phyloP scores from a whole-genome alignment of 2,888 invertebrate genomes.

The Malacosoma neustria region DNA sequence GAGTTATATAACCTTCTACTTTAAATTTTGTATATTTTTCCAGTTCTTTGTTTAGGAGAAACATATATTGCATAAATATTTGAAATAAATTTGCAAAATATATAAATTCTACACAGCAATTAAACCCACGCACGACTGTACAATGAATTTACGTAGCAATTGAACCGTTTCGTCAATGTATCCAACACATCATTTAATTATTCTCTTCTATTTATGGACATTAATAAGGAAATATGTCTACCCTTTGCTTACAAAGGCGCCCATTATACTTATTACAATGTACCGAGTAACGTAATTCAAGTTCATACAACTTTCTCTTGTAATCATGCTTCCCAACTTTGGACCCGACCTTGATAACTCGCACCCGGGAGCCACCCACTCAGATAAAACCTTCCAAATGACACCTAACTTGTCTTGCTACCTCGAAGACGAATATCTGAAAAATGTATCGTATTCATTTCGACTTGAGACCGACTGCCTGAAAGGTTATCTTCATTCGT shows the following conservation, averaged over 20 bases:
- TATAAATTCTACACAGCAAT: too few relatives aligned
- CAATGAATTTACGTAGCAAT: too few relatives aligned
- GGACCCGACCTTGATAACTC: conserved; percentile 13
- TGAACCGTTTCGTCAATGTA: too few relatives aligned
- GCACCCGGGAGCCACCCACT: conserved; percentile 14
- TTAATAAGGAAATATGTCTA: not conserved
- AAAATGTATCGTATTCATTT: conserved; percentile 14
- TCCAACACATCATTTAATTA: too few relatives aligned
- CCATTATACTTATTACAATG: too few relatives aligned
- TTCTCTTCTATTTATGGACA: too few relatives aligned
- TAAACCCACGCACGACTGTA: conserved; percentile 2
- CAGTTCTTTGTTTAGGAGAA: too few relatives aligned
- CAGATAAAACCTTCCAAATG: conserved; percentile 22
- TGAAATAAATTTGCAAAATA: not conserved
- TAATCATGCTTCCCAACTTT: conserved; percentile 1
- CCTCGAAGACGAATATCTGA: conserved; percentile 14
- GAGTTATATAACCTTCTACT: too few relatives aligned
- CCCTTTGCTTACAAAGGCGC: too few relatives aligned
- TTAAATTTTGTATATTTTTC: too few relatives aligned
- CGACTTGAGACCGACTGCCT: not conserved
- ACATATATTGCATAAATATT: not conserved
- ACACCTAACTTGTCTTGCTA: conserved; percentile 21
- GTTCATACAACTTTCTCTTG: not conserved
- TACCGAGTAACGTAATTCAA: not conserved
- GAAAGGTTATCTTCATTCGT: not conserved